Base-by-base conservation (phyloP, 2,888 invertebrate species). In the Athalia cordata region DNA sequence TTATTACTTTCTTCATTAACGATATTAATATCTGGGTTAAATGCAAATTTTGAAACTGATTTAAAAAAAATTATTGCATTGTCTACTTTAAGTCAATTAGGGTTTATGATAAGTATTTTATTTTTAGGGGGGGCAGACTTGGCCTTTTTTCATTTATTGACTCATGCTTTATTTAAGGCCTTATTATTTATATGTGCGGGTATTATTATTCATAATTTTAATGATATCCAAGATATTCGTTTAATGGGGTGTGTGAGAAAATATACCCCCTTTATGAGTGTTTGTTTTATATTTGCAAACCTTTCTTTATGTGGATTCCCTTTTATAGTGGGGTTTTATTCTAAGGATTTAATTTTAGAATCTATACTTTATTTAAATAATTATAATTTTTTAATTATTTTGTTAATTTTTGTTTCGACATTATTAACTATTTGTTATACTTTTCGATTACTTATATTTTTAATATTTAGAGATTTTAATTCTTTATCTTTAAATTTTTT, bases 61-160 rank as follows among this genome's bases (percentile, higher is more conserved):
- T 91, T 94, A 87, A 95, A 95, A 90, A 95, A 95, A 91, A 94
- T 95, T 93, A 94, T 95, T 94, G 95, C 95, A 86, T 91, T 94
- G 86, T 95, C 95, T 0, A 95, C 95, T 82, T 92, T 95, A 90
- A 95, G 95, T 1, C 95, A 95, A 87, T 91, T 95, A 87, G 95
- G 95, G 0, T 92, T 95, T 87, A 95, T 95, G 92, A 93, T 95
- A 89, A 92, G 93, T 90, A 91, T 92, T 90, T 91, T 95, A 88
- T 91, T 92, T 1, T 88, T 94, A 84, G 92, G 93, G 0, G 90
- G 92, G 80, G 85, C 87, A 81, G 88, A 92, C 80, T 91, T 95
- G 85, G 92, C 93, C 84, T 94, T 94, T 92, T 94, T 94, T 92
- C 95, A 95, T 93, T 90, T 95, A 87, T 90, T 95, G 87, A 93